Conservation (phyloP, 2,888 invertebrate genomes). For the Lasioglossum zephyrum region DNA sequence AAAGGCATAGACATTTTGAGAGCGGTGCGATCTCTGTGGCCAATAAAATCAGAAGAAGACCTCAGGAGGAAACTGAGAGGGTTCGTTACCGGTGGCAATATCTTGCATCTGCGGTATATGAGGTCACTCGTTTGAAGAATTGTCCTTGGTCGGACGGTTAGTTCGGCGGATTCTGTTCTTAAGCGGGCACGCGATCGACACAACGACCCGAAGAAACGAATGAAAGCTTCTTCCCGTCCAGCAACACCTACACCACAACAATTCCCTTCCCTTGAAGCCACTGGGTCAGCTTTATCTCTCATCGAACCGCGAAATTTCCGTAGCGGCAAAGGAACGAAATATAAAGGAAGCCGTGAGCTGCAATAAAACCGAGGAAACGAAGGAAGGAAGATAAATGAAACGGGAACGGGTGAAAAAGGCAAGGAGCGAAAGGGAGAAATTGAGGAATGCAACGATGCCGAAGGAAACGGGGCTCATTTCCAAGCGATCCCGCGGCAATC, state of each 20-base stretch:
- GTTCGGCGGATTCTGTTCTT: background rate
- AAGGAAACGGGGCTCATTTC: slow-evolving; percentile 64
- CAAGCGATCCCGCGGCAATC: slow-evolving; percentile 58
- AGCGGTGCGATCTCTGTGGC: background rate
- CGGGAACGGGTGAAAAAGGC: background rate
- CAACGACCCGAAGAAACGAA: background rate
- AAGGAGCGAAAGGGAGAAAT: slow-evolving; percentile 34
- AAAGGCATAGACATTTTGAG: background rate
- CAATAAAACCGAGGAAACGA: slow-evolving; percentile 42
- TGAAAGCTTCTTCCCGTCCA: background rate
- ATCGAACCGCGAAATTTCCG: slow-evolving; percentile 42
- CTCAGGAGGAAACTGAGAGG: background rate
- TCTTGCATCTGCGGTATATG: background rate
- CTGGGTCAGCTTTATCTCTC: slow-evolving; percentile 23
- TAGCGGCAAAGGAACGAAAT: slow-evolving; percentile 33
- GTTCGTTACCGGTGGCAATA: background rate
- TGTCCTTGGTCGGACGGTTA: background rate
- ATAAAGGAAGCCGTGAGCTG: slow-evolving; percentile 33
- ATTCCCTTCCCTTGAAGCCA: background rate
- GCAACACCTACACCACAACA: background rate
- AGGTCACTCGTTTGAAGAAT: background rate
- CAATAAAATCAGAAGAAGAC: background rate
- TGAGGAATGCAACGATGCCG: slow-evolving; percentile 42
- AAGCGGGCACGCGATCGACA: background rate
- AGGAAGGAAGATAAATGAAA: background rate